phyloP scores from a whole-genome alignment of 2,797 vertebrate genomes.

The Psittacula derbiana region DNA sequence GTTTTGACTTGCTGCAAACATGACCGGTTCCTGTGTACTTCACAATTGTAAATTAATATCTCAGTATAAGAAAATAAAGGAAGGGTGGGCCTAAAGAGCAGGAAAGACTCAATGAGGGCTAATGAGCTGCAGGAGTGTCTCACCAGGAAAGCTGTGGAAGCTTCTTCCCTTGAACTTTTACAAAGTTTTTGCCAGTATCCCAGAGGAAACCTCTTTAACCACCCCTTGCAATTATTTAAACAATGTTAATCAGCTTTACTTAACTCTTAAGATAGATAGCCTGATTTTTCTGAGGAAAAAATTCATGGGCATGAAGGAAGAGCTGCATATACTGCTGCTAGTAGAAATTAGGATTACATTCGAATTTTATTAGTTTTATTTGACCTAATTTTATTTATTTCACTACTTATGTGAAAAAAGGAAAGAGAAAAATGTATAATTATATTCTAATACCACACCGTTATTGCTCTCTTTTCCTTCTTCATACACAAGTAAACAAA shows the following conservation, averaged over 20 bases:
- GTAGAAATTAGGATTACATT: neutral
- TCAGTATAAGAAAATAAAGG: conserved; percentile 34
- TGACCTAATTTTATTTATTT: neutral
- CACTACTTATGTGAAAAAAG: neutral
- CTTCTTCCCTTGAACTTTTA: conserved; percentile 38
- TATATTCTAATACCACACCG: neutral
- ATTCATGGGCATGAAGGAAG: neutral
- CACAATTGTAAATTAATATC: neutral
- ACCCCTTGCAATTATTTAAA: neutral
- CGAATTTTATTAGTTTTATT: neutral
- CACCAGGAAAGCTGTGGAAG: neutral
- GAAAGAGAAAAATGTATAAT: neutral
- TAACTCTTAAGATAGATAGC: neutral
- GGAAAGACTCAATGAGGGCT: neutral
- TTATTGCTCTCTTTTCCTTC: neutral
- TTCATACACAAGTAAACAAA: neutral
- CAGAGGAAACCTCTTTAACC: neutral
- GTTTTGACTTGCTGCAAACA: neutral
- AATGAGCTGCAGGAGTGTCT: neutral
- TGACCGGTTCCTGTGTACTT: neutral
- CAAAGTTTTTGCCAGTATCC: neutral
- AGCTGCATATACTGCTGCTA: neutral
- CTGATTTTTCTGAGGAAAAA: neutral
- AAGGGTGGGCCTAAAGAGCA: conserved; percentile 42
- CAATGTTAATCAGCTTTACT: neutral